Evolutionary conservation across 2,797 vertebrate genomes (phyloP), one percentile per base, ranked within the genome.

Genomic region (Melanotaenia maccullochi): DNA sequence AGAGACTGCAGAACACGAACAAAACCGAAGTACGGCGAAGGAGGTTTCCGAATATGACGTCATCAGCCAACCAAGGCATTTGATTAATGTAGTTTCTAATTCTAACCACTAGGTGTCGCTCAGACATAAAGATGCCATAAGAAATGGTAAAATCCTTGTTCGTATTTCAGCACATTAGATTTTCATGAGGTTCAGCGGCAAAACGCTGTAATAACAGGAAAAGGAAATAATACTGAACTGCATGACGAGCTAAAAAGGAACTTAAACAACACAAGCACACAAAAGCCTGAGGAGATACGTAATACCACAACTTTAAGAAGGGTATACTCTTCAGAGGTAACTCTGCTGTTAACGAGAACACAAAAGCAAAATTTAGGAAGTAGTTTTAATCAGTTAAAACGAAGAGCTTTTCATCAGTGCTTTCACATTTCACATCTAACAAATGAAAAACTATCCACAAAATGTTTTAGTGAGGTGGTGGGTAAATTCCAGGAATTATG

Each of bases 101-200:
- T 78, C 0, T 38, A 40, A 24, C 85, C 87, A 71, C 71, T 20
- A 82, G 83, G 64, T 75, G 89, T 74, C 90, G n/a, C 58, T 57
- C 73, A 22, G 36, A 63, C 55, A 82, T 68, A 65, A 56, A 14
- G 20, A 30, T 35, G 20, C 7, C 5, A 2, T 20, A 7, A 18
- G 4, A 20, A 44, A 44, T 18, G 1, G 16, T 30, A 44, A 16
- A 6, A 30, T 0, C 25, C 1, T 7, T 51, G 22, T 24, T 52
- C 3, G 12, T 9, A 25, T 52, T 51, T 25, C 4, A 24, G 22
- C 49, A 52, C n/a, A 52, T 12, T 52, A 12, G n/a, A 3, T 51
- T 22, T 51, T 38, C 12, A 13, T 4, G 3, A 38, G 38, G 11
- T 42, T 42, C 13, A 18, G 40, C 40, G 4, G 28, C 20, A 33